Percentiles rank a stretch among this genome's conserved stretches.
Conservation (phyloP, 2,888 invertebrate genomes). For the Andrena bicolor region DNA sequence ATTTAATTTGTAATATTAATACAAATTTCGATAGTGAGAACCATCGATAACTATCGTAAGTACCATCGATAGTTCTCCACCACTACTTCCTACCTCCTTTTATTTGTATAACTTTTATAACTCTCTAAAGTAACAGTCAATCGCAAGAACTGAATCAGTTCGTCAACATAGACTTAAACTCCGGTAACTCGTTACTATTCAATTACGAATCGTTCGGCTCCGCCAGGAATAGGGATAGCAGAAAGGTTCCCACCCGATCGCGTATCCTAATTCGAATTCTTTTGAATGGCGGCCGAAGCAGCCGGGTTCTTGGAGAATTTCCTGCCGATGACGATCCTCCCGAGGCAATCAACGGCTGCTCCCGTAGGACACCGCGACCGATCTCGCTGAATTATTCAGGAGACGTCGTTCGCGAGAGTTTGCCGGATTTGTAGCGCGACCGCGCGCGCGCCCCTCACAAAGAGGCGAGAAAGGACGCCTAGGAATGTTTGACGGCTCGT, state of each 20-base stretch:
- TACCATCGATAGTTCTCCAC: no score
- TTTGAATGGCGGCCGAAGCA: constrained; percentile 39
- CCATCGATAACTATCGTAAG: no score
- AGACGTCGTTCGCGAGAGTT: constrained; percentile 77
- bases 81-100: no score
- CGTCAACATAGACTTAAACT: no score
- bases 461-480: constrained; percentile 57
- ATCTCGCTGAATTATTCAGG: constrained; percentile 83
- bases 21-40: no score
- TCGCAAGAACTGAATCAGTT: no score
- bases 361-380: constrained; percentile 79
- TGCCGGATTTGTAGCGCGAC: constrained; percentile 83
- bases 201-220: neutral
- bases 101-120: no score
- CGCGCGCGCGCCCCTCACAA: constrained; percentile 68
- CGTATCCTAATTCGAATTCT: constrained; percentile 53
- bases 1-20: no score
- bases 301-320: constrained; percentile 66
- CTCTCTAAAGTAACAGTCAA: no score
- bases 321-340: constrained; percentile 56
- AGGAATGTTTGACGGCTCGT: constrained; percentile 65
- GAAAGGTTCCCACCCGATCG: constrained; percentile 4
- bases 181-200: neutral
- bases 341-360: constrained; percentile 77
- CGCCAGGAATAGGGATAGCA: neutral